phyloP scores from a whole-genome alignment of 2,113 vertebrate genomes.

The Ageneiosus marmoratus region DNA sequence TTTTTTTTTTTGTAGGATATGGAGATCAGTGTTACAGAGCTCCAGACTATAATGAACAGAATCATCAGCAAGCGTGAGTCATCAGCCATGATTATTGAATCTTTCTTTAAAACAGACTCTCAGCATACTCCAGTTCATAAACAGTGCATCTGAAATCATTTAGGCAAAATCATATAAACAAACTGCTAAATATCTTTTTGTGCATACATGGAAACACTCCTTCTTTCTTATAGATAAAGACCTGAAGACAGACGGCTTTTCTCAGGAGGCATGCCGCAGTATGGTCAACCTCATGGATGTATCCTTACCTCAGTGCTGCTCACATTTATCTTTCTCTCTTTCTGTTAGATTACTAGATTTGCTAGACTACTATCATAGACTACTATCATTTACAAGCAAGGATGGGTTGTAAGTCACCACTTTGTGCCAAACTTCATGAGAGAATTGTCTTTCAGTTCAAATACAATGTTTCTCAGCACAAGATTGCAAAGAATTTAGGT shows the following conservation, averaged over 20 bases:
- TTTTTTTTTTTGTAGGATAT: conserved; percentile 75
- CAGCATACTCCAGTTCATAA: background rate
- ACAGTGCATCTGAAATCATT: background rate
- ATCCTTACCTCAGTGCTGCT: conserved; percentile 68
- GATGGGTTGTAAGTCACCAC: too few relatives aligned
- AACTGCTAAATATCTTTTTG: background rate
- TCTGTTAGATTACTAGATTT: too few relatives aligned
- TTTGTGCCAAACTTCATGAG: too few relatives aligned
- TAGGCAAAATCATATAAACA: background rate
- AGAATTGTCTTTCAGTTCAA: too few relatives aligned
- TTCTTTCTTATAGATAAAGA: conserved; percentile 82
- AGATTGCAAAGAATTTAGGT: too few relatives aligned
- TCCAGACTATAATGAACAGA: conserved; percentile 87
- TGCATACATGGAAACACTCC: background rate
- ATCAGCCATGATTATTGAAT: background rate
- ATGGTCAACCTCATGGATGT: conserved; percentile 97
- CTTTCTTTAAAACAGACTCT: background rate
- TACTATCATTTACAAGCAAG: too few relatives aligned
- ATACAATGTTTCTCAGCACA: too few relatives aligned
- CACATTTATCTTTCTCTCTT: background rate
- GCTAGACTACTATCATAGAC: too few relatives aligned
- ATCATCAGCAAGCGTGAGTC: conserved; percentile 89
- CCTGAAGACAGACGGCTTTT: conserved; percentile 88
- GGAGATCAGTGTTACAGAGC: conserved; percentile 86
- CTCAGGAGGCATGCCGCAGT: conserved; percentile 83